Evolutionary conservation across 2,113 vertebrate species (phyloP).

Genomic region (Sminthopsis crassicaudata): DNA sequence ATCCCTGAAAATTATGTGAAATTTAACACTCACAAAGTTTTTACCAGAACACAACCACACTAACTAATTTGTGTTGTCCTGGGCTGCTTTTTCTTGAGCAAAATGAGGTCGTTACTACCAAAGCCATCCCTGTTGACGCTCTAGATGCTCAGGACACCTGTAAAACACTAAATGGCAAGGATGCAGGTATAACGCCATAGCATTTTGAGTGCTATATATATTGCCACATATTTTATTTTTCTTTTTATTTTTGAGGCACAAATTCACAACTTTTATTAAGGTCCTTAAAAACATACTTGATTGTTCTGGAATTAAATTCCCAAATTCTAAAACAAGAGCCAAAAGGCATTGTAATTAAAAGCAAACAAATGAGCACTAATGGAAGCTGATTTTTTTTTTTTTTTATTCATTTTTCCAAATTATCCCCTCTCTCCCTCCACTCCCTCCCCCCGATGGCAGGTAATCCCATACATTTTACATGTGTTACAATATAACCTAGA

Average conservation of each 20-base stretch:
- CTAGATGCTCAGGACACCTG: neutral
- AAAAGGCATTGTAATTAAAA: constrained; percentile 64
- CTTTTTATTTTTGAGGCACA: constrained; percentile 5
- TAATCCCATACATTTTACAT: too few relatives aligned
- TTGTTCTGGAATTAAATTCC: constrained; percentile 54
- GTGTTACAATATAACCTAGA: too few relatives aligned
- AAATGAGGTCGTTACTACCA: neutral
- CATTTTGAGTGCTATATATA: neutral
- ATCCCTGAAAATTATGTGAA: neutral
- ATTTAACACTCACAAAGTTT: neutral
- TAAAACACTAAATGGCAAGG: neutral
- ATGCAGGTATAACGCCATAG: too few relatives aligned
- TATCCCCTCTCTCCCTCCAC: too few relatives aligned
- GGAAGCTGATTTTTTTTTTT: constrained; percentile 21
- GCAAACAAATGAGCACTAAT: constrained; percentile 1
- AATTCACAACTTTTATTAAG: constrained; percentile 65
- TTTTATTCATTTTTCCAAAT: too few relatives aligned
- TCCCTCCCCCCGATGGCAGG: too few relatives aligned
- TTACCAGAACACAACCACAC: neutral
- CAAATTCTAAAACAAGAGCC: constrained; percentile 60
- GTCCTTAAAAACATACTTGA: constrained; percentile 55
- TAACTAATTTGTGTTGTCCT: neutral
- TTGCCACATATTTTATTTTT: neutral
- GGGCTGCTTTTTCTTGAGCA: neutral
- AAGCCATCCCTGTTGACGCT: neutral